Evolutionary conservation across 2,797 vertebrate species (phyloP).

Genomic region (Psittacula echo): DNA sequence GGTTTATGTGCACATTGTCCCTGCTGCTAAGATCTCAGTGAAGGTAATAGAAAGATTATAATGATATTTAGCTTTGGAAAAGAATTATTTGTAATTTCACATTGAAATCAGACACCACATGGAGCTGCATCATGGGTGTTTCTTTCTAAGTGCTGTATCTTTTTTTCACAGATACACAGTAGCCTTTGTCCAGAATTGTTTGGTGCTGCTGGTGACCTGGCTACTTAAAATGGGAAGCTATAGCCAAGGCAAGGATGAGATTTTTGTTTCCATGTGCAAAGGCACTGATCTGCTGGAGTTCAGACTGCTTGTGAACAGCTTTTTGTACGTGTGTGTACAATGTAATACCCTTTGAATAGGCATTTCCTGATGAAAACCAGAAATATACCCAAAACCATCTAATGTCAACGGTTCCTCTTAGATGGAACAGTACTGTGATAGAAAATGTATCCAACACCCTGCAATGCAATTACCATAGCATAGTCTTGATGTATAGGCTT

Average conservation of each 20-base stretch:
- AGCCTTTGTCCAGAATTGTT: background rate
- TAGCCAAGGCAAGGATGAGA: background rate
- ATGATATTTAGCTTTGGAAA: background rate
- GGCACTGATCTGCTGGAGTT: background rate
- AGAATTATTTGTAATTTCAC: background rate
- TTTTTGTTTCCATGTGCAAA: background rate
- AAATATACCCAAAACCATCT: constrained; percentile 63
- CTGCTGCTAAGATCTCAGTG: background rate
- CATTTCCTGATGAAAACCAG: constrained; percentile 68
- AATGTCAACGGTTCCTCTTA: constrained; percentile 67
- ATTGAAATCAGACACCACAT: background rate
- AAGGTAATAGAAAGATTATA: background rate
- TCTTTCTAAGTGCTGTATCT: background rate
- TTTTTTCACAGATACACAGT: background rate
- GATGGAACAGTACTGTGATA: constrained; percentile 48
- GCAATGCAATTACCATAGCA: constrained; percentile 76
- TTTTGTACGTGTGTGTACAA: constrained; percentile 41
- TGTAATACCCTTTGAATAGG: constrained; percentile 36
- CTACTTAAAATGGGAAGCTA: background rate
- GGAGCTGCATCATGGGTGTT: background rate
- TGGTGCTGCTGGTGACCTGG: background rate
- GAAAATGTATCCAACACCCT: constrained; percentile 65
- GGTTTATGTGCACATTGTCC: background rate
- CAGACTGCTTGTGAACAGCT: constrained; percentile 35
- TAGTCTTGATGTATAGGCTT: constrained; percentile 73